Evolutionary conservation across 2,113 vertebrate species (phyloP).

Genomic region (Cichladusa arquata): DNA sequence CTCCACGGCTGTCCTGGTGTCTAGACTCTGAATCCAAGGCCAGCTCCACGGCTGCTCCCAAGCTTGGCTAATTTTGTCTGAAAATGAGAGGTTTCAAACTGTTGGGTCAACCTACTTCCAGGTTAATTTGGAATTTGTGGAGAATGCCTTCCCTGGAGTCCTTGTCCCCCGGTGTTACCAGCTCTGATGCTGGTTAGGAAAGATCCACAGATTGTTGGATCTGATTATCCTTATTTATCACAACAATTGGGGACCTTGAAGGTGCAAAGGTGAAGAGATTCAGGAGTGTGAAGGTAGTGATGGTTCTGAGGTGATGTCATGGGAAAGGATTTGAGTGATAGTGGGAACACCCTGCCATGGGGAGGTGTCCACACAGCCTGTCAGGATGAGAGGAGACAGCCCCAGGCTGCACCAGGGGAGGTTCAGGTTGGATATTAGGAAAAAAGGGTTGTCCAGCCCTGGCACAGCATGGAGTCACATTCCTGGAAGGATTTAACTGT

Average conservation of each 20-base stretch:
- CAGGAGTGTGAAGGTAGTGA: accelerated
- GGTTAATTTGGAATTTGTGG: background rate
- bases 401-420: background rate
- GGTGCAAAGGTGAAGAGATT: background rate
- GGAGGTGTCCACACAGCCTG: background rate
- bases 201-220: background rate
- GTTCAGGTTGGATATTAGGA: background rate
- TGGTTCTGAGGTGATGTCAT: background rate
- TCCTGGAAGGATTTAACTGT: background rate
- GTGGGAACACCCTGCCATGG: background rate
- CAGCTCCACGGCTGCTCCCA: background rate
- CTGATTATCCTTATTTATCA: background rate
- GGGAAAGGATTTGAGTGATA: background rate
- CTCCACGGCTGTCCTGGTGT: background rate
- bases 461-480: background rate
- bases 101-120: background rate
- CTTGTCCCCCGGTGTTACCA: background rate
- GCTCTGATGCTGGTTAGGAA: background rate
- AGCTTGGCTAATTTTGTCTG: background rate
- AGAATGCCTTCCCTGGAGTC: background rate
- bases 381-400: background rate
- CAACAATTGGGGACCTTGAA: background rate
- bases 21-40: background rate
- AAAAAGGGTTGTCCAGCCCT: background rate
- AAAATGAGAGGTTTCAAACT: background rate